Conservation (phyloP, 1,140 invertebrate species). For the Procambarus virginalis region DNA sequence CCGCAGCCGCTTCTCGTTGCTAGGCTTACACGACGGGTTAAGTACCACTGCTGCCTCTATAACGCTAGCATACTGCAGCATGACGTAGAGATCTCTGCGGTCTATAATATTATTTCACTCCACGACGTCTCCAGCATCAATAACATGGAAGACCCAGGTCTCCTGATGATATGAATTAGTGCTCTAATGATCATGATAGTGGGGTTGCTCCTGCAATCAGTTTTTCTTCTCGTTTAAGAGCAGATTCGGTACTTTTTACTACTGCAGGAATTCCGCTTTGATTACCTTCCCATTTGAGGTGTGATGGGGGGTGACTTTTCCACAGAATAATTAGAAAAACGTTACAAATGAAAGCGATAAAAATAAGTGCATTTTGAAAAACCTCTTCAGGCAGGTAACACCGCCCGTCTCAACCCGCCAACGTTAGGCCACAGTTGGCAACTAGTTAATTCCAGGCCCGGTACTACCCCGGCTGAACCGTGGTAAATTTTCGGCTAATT, state of each 20-base stretch:
- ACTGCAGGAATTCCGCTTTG: background rate
- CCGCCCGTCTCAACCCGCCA: background rate
- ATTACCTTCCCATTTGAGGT: background rate
- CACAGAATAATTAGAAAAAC: background rate
- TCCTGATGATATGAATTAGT: background rate
- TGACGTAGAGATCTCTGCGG: background rate
- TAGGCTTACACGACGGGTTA: no score
- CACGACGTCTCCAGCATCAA: background rate
- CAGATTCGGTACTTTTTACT: background rate
- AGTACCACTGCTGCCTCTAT: no score
- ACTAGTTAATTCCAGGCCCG: background rate
- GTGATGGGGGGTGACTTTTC: background rate
- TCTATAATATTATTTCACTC: background rate
- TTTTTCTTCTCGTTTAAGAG: background rate
- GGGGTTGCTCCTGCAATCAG: background rate
- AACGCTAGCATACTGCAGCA: background rate
- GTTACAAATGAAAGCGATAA: background rate
- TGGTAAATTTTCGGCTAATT: conserved; percentile 13
- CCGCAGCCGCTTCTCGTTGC: background rate
- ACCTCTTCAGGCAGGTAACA: background rate
- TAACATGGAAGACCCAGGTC: background rate
- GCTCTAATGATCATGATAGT: background rate
- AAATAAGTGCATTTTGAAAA: background rate
- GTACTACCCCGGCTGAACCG: background rate
- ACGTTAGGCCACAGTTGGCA: background rate